Evolutionary conservation across 1,140 invertebrate species (phyloP), one percentile per base, ranked within the genome.

Genomic region (Zaprionus tsacasi): DNA sequence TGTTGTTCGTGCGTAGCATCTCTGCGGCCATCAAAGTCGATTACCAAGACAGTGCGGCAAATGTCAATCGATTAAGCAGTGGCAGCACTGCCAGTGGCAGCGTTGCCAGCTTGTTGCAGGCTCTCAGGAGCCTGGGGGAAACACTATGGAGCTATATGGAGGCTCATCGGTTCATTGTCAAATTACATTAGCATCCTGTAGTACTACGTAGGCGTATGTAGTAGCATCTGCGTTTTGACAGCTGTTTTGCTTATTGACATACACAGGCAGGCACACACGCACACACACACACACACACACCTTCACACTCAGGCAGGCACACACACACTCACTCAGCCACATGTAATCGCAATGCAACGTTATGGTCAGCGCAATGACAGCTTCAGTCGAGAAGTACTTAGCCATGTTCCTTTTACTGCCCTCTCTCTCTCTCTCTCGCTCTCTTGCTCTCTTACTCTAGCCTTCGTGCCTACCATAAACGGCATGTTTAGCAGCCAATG

Each of bases 231-330:
- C 82, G 77, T 83, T 87, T 88, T 87, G 83, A 87, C 83, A 87
- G 83, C 80, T 88, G 82, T 88, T 78, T 78, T 88, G 83, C 77
- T 58, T 83, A 87, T 88, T 87, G 83, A 83, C 83, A 82, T 82
- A 80, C 67, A 74, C 79, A 81, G 61, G 21, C 21, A 21, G 1
- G 2, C 21, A 21, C 71, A 85, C 30, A 25, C 35, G 57, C 12
- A 56, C 38, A 67, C 52, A 21, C 27, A 56, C 52, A 58, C 68
- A 60, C n/a, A 27, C 48, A 67, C 68, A 57, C 54, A 30, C 45
- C 69, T 64, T 63, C 50, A 40, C 38, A 38, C 6, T n/a, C 45
- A 38, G 45, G n/a, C 36, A 54, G 21, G 21, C 21, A 21, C 21
- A 21, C 21, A 21, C 21, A 21, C 21, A 21, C 21, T 21, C 21